Conservation (phyloP, 2,888 invertebrate species). For the Cremastinae sp. region DNA sequence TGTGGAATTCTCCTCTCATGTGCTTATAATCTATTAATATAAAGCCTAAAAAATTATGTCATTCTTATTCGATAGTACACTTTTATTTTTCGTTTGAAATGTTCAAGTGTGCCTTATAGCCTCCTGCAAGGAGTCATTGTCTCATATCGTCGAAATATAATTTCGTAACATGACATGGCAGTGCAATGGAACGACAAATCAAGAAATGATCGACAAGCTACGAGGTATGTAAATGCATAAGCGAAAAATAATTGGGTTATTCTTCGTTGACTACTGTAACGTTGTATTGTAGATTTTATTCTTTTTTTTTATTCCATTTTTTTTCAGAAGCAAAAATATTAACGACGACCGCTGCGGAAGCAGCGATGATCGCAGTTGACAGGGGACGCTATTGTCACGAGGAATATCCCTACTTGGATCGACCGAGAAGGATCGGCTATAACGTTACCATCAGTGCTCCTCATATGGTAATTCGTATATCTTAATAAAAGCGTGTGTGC, state of each 20-base stretch:
- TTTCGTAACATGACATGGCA: slow-evolving; percentile 91
- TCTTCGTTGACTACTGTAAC: too few relatives aligned
- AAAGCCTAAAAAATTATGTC: too few relatives aligned
- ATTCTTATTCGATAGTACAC: too few relatives aligned
- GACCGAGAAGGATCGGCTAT: slow-evolving; percentile 96
- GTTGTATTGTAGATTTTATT: too few relatives aligned
- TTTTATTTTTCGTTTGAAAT: too few relatives aligned
- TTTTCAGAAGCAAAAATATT: slow-evolving; percentile 91
- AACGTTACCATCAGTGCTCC: slow-evolving; percentile 98
- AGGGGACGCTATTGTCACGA: slow-evolving; percentile 90
- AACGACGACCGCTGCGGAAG: slow-evolving; percentile 87
- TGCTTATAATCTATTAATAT: too few relatives aligned
- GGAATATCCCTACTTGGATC: slow-evolving; percentile 91
- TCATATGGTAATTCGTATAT: slow-evolving; percentile 88
- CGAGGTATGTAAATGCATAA: slow-evolving; percentile 83
- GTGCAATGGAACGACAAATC: slow-evolving; percentile 91
- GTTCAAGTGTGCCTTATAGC: too few relatives aligned
- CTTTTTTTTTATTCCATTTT: too few relatives aligned
- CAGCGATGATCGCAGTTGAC: slow-evolving; percentile 92
- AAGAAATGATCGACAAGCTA: slow-evolving; percentile 90
- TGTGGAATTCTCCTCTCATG: too few relatives aligned
- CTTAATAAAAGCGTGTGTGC: too few relatives aligned
- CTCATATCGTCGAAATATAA: slow-evolving; percentile 21
- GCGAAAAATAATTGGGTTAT: too few relatives aligned
- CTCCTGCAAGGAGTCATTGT: background rate